Evolutionary conservation across 2,113 vertebrate genomes (phyloP).

Genomic region (Oxyura jamaicensis): DNA sequence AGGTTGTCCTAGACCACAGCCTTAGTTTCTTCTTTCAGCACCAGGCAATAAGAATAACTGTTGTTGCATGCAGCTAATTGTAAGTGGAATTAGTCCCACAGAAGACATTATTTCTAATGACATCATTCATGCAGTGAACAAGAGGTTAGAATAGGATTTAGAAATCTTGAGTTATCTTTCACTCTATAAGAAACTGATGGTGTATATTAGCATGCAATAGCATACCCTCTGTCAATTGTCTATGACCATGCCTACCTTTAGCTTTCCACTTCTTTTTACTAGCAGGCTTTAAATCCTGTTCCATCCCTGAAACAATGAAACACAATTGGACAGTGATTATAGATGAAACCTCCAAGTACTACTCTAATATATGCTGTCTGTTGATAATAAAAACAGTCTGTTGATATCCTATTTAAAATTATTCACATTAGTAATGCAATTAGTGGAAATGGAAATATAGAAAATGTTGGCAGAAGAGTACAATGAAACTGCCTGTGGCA

Average conservation of each 20-base stretch:
- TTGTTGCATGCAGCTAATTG: neutral
- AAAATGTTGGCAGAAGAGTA: neutral
- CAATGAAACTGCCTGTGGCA: neutral
- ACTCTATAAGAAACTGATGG: neutral
- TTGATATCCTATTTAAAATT: constrained; percentile 1
- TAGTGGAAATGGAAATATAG: neutral
- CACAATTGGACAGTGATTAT: neutral
- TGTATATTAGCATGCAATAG: neutral
- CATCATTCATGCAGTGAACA: neutral
- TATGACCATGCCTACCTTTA: neutral
- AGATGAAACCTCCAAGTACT: neutral
- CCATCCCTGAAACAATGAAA: neutral
- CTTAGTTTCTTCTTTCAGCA: neutral
- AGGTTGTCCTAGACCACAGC: neutral
- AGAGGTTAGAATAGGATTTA: neutral
- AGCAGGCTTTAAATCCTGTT: neutral
- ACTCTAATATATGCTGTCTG: neutral
- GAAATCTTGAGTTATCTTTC: neutral
- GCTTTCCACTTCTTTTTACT: neutral
- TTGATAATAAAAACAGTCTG: neutral
- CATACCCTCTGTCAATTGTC: neutral
- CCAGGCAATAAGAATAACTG: neutral
- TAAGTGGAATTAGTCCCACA: neutral
- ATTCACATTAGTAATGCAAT: neutral
- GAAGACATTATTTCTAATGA: neutral